phyloP scores from a whole-genome alignment of 2,113 vertebrate genomes.

The Cisticola juncidis region DNA sequence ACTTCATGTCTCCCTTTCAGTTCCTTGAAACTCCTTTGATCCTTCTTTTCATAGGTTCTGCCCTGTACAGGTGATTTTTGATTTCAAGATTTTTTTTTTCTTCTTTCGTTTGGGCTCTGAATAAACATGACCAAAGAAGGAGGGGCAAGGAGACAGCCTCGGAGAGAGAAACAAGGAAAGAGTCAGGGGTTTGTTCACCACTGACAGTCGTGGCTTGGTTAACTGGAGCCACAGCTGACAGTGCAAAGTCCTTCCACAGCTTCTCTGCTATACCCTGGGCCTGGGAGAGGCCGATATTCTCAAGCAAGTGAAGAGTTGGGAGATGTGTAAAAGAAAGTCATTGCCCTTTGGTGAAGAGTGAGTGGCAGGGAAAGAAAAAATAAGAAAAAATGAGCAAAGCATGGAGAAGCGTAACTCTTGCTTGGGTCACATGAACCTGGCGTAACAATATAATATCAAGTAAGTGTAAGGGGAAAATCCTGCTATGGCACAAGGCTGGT shows the following conservation, averaged over 20 bases:
- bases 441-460: background rate
- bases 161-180: background rate
- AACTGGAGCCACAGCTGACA: background rate
- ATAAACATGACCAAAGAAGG: background rate
- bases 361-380: background rate
- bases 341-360: background rate
- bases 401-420: background rate
- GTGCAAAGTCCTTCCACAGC: background rate
- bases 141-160: background rate
- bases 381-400: background rate
- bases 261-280: background rate
- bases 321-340: background rate
- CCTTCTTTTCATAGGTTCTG: background rate
- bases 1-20: background rate
- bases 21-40: background rate
- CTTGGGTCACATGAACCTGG: background rate
- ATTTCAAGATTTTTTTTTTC: background rate
- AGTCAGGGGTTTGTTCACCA: background rate
- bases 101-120: background rate
- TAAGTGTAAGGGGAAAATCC: background rate
- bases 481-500: background rate
- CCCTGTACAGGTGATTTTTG: accelerated
- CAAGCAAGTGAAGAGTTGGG: background rate
- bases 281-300: background rate
- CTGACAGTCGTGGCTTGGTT: background rate